Evolutionary conservation across 2,797 vertebrate species (phyloP).

Genomic region (Spondyliosoma cantharus): DNA sequence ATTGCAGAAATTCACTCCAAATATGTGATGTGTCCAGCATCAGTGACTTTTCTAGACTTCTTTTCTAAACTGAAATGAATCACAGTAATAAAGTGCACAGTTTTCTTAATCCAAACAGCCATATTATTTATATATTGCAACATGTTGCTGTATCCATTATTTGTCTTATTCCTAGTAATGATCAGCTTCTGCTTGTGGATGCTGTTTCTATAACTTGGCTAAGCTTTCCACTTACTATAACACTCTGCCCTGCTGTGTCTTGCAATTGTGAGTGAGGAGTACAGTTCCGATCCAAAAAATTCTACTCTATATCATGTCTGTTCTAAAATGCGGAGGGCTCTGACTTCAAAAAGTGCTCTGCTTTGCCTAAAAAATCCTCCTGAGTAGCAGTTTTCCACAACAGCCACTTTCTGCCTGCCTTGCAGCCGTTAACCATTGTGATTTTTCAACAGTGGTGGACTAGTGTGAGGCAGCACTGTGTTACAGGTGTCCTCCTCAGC

Average conservation of each 20-base stretch:
- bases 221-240: background rate
- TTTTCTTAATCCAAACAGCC: background rate
- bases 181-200: background rate
- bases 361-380: conserved; percentile 19
- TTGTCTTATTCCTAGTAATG: background rate
- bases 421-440: conserved; percentile 12
- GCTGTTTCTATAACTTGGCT: conserved; percentile 7
- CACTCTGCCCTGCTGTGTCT: background rate
- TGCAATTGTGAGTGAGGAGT: background rate
- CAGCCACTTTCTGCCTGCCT: conserved; percentile 19
- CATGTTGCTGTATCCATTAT: background rate
- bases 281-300: background rate
- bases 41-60: background rate
- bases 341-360: conserved; percentile 10
- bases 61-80: background rate
- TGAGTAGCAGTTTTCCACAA: conserved; percentile 27
- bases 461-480: background rate
- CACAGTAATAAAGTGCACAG: background rate
- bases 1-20: background rate
- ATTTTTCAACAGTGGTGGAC: conserved; percentile 24
- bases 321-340: conserved; percentile 24
- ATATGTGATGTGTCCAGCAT: background rate
- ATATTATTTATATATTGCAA: conserved; percentile 3
- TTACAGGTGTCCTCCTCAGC: conserved; percentile 49
- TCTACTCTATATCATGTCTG: background rate